These are phyloP conservation scores for Seira musarum DNA, from an alignment of 2,888 invertebrate species.

Conservation along the genomic window DNA sequence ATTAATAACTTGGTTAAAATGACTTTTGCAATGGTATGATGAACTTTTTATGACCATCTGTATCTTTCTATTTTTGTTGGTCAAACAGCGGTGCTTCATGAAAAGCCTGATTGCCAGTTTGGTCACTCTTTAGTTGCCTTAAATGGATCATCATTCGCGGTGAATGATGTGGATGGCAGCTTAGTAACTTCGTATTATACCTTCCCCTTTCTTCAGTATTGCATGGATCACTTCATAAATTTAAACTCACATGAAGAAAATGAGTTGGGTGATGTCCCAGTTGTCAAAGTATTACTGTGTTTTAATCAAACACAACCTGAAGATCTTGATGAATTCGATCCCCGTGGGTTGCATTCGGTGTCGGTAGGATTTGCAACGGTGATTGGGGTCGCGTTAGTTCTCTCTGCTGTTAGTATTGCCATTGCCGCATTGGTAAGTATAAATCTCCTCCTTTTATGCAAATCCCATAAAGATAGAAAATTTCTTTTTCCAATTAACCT, in stretches of 20 bases:
- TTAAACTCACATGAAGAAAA: conserved; percentile 21
- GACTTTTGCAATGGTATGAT: neutral
- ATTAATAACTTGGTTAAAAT: neutral
- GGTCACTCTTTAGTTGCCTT: conserved; percentile 56
- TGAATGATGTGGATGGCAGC: conserved; percentile 52
- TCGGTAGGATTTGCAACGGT: conserved; percentile 56
- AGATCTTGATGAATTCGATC: conserved; percentile 13
- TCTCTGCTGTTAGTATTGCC: conserved; percentile 67
- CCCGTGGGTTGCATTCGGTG: conserved; percentile 31
- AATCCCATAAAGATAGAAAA: too few species aligned
- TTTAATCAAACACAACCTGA: conserved; percentile 38
- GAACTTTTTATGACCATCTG: neutral
- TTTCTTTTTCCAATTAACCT: too few species aligned
- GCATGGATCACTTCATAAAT: conserved; percentile 66
- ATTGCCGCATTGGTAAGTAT: conserved; percentile 66
- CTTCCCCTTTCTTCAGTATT: conserved; percentile 64
- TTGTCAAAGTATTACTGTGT: conserved; percentile 50
- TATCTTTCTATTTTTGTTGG: neutral
- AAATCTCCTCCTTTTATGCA: neutral
- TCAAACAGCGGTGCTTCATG: conserved; percentile 60
- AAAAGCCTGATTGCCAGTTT: conserved; percentile 62
- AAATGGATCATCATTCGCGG: conserved; percentile 47
- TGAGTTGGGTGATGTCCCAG: neutral
- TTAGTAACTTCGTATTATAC: conserved; percentile 48
- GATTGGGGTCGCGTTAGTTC: conserved; percentile 61